These are phyloP conservation scores for Rhagoletis zephyria DNA, from an alignment of 1,140 invertebrate species.

Conservation along the genomic window DNA sequence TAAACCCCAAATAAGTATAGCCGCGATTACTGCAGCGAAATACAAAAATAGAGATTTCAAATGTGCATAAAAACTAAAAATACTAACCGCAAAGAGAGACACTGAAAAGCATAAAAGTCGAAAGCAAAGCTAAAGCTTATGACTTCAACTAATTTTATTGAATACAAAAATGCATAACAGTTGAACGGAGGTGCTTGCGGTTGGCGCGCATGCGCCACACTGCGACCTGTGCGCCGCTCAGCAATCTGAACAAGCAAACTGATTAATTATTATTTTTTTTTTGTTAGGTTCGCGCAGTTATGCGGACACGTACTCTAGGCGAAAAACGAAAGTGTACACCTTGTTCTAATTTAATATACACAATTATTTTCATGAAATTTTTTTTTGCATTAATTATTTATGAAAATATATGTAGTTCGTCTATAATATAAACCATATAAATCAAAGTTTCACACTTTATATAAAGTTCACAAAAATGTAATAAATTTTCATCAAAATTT, in stretches of 20 bases:
- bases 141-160: not conserved
- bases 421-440: too few relatives aligned
- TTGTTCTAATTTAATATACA: too few relatives aligned
- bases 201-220: not conserved
- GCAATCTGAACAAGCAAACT: not conserved
- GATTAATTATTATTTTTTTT: not conserved
- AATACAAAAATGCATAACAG: not conserved
- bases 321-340: too few relatives aligned
- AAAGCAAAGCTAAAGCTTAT: constrained; percentile 14
- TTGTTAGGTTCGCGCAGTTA: not conserved
- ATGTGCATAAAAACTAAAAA: too few relatives aligned
- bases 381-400: too few relatives aligned
- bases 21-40: not conserved
- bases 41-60: too few relatives aligned
- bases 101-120: not conserved
- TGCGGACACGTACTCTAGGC: not conserved
- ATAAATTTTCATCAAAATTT: too few relatives aligned
- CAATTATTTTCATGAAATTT: too few relatives aligned
- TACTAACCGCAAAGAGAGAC: not conserved
- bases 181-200: not conserved
- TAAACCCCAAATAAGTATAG: constrained; percentile 1
- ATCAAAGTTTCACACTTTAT: too few relatives aligned
- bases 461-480: too few relatives aligned
- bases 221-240: not conserved
- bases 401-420: too few relatives aligned